Evolutionary conservation across 2,113 vertebrate species (phyloP), one percentile per base, ranked within the genome.

Genomic region (Syrmaticus mikado): DNA sequence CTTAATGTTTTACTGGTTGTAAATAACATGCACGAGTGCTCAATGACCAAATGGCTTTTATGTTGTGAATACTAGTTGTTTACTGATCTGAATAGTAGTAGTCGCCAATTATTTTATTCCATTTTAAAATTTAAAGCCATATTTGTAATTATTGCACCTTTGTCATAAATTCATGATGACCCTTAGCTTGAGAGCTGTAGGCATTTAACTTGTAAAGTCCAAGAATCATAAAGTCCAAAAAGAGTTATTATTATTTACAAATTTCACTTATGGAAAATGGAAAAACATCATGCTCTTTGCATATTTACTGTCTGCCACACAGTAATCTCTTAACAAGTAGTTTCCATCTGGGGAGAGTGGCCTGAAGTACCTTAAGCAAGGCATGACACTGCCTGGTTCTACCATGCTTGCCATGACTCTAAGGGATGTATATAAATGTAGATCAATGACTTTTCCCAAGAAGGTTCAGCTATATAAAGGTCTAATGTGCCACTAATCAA

Each of bases 1-100:
- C 46, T 73, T 65, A 36, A 5, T 62, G 74, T 94, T 96, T 92
- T 82, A 53, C 41, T 32, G 85, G 87, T 90, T 93, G 95, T 96
- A 97, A 97, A 97, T 93, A 93, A 93, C n/a, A 95, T 4, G 45
- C 52, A 22, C 5, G 43, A 90, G 81, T 81, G 76, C 87, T 43
- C 67, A 28, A 95, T 92, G 87, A 87, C 84, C 89, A 89, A 96
- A 96, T 25, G 66, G 90, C 92, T 96, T 89, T n/a, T 97, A 71
- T 87, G 76, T 90, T 92, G 94, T 94, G 95, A 96, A 48, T 88
- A 85, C 94, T 70, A 95, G 83, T 67, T 88, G 93, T 95, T 97
- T 93, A 97, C 97, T 80, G 90, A 95, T 67, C 92, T 93, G 85
- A 95, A 90, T 32, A 95, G 67, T 85, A 97, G 96, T 97, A 91